These are phyloP conservation scores for Pristionchus pacificus DNA, from an alignment of 1,140 invertebrate genomes.

Conservation along the genomic window DNA sequence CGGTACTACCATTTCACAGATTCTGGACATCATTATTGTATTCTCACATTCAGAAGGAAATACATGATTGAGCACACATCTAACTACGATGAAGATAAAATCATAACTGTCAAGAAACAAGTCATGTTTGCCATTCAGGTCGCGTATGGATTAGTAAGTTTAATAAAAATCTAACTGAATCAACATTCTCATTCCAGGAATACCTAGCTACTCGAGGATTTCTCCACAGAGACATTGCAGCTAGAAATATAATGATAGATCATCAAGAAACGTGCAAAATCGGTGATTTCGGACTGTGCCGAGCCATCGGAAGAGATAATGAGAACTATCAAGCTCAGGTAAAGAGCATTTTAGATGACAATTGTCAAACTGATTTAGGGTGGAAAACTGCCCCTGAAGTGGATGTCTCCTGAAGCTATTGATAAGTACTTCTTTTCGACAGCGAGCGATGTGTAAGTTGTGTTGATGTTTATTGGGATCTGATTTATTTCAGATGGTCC, in stretches of 20 bases:
- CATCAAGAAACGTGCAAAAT: conserved; percentile 56
- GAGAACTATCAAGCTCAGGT: too few species aligned
- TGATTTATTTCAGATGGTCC: conserved; percentile 1
- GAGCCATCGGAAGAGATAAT: conserved; percentile 60
- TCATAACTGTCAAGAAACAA: conserved; percentile 54
- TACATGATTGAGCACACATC: too few species aligned
- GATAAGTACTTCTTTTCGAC: conserved; percentile 60
- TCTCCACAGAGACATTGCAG: conserved; percentile 62
- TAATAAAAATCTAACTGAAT: not conserved
- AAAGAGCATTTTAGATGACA: not conserved
- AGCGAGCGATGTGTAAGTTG: conserved; percentile 61
- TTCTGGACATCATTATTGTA: too few species aligned
- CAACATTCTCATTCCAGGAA: conserved; percentile 49
- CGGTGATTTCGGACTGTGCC: conserved; percentile 61
- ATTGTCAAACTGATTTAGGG: too few species aligned
- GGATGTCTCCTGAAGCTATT: conserved; percentile 60
- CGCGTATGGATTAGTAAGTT: conserved; percentile 52
- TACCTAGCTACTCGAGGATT: conserved; percentile 61
- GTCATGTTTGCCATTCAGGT: conserved; percentile 55
- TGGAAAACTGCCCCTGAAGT: conserved; percentile 33
- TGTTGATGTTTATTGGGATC: too few species aligned
- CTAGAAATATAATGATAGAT: conserved; percentile 61
- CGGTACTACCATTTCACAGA: too few species aligned
- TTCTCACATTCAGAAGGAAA: too few species aligned
- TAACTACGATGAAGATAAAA: too few species aligned